Percentiles rank a stretch among this genome's conserved stretches.
Evolutionary conservation across 1,140 invertebrate genomes (phyloP).

Genomic region (Drusus annulatus): DNA sequence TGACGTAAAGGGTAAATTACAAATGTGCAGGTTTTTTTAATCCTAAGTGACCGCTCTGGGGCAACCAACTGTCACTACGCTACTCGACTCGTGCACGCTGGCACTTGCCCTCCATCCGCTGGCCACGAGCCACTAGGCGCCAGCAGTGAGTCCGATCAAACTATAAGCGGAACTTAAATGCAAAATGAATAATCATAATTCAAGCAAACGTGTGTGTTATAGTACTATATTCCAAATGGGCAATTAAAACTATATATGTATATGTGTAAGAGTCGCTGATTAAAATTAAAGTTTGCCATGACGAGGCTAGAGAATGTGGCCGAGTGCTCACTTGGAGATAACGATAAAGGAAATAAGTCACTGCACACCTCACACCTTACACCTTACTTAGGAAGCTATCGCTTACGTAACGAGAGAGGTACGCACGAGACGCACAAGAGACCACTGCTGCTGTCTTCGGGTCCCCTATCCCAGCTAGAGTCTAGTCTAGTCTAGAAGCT

Average conservation of each 20-base stretch:
- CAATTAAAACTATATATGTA: slow-evolving; percentile 49
- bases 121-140: no score
- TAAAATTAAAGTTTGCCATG: slow-evolving; percentile 13
- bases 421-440: no score
- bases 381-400: slow-evolving; percentile 42
- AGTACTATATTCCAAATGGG: slow-evolving; percentile 40
- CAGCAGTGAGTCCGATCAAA: slow-evolving; percentile 22
- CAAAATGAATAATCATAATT: slow-evolving; percentile 53
- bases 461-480: slow-evolving; percentile 57
- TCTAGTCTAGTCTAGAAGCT: slow-evolving; percentile 54
- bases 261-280: slow-evolving; percentile 16
- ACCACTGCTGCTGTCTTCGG: slow-evolving; percentile 25
- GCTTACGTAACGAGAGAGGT: slow-evolving; percentile 42
- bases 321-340: neutral
- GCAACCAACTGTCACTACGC: slow-evolving; percentile 11
- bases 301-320: slow-evolving; percentile 25
- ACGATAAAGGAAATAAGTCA: slow-evolving; percentile 6
- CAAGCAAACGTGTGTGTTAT: slow-evolving; percentile 38
- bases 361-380: slow-evolving; percentile 12
- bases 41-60: neutral
- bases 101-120: no score
- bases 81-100: neutral
- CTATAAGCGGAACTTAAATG: slow-evolving; percentile 57
- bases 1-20: neutral
- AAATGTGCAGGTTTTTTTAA: slow-evolving; percentile 1